Conservation (phyloP, 2,888 invertebrate species). For the Octonoba sinensis region DNA sequence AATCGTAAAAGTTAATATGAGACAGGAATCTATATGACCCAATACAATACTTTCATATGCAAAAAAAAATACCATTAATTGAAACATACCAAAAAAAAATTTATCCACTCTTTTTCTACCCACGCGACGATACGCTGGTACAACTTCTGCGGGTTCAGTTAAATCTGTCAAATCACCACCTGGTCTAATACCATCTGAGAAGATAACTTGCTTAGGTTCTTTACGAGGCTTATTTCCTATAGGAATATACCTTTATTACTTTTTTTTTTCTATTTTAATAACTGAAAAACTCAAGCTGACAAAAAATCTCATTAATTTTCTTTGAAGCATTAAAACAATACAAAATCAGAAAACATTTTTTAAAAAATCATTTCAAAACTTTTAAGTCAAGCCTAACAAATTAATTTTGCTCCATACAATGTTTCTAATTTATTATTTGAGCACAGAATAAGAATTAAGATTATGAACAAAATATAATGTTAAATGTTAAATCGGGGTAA, state of each 20-base stretch:
- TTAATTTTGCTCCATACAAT: neutral
- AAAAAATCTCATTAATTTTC: neutral
- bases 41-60: no score
- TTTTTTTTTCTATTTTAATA: neutral
- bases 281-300: neutral
- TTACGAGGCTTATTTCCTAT: conserved; percentile 61
- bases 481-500: no score
- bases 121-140: conserved; percentile 66
- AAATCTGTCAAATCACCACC: conserved; percentile 87
- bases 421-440: neutral
- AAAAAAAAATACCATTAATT: neutral
- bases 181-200: conserved; percentile 89
- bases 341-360: neutral
- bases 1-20: no score
- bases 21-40: no score
- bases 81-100: conserved; percentile 37
- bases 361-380: neutral
- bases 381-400: neutral
- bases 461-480: no score
- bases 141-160: conserved; percentile 74
- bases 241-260: neutral
- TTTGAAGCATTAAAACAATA: neutral
- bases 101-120: conserved; percentile 66
- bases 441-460: no score
- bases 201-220: conserved; percentile 82